Evolutionary conservation across 2,113 vertebrate genomes (phyloP), one percentile per base, ranked within the genome.

Genomic region (Nerophis ophidion): DNA sequence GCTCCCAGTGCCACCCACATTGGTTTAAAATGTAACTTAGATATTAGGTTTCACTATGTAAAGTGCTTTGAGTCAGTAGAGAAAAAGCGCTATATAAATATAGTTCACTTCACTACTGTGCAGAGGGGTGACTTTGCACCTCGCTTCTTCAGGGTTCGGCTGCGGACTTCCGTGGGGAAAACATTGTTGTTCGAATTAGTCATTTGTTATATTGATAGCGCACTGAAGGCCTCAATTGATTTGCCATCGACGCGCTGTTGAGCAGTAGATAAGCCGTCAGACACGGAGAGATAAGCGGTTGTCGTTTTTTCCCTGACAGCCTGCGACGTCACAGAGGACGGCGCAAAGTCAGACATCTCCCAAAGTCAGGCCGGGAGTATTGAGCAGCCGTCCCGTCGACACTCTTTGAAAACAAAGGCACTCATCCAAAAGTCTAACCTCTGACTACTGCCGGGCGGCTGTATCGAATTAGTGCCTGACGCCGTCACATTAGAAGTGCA

Each of bases 161-260:
- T 17, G 8, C 48, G 67, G 60, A 69, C 61, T 77, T 68, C 72
- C 63, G 68, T 66, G 59, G 69, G 51, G 61, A 80, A 17, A 16
- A 19, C 10, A 54, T 65, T 66, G 57, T 66, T n/a, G 70, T 62
- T 61, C 82, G 80, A 86, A 86, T 80, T 69, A 68, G 79, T 71
- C 81, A 82, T 86, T 84, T 80, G 82, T 86, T 82, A 71, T 77
- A 86, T 83, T 81, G 85, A 82, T 57, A 71, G 67, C 6, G 46
- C 71, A 54, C 74, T 75, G 86, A 84, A 80, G 79, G 80, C 81
- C 73, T 56, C 59, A 71, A 88, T 89, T 79, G 86, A 87, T 88
- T 82, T 70, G 50, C 69, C 77, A 83, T 87, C 70, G 84, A 88
- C 61, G 81, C 76, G 76, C 74, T 70, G 84, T 80, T 79, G 77